Percentiles rank a stretch among this genome's conserved stretches.
These are phyloP conservation scores for Paramormyrops kingsleyae DNA, from an alignment of 2,113 vertebrate species.

Conservation along the genomic window DNA sequence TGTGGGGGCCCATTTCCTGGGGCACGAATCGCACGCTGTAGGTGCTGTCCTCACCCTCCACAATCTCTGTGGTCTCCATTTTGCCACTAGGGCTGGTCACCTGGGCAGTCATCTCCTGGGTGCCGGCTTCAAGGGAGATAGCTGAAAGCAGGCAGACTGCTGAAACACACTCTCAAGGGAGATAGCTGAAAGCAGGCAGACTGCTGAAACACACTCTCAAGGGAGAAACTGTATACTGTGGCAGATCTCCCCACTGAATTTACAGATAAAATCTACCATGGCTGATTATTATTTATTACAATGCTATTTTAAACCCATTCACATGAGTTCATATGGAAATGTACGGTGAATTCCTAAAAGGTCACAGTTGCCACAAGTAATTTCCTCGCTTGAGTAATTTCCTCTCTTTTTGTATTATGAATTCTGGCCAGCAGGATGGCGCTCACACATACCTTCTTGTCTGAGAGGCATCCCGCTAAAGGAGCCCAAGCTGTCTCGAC, in stretches of 20 bases:
- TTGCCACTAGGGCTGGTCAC: conserved; percentile 88
- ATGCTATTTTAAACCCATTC: neutral
- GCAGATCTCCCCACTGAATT: neutral
- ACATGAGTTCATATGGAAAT: neutral
- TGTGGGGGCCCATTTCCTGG: conserved; percentile 83
- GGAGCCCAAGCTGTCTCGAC: conserved; percentile 77
- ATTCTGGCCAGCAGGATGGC: neutral
- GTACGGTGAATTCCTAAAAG: neutral
- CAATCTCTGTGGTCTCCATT: conserved; percentile 75
- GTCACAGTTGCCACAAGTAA: neutral
- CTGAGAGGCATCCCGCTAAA: conserved; percentile 70
- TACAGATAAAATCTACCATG: neutral
- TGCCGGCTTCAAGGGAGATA: conserved; percentile 65
- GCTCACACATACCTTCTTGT: conserved; percentile 68
- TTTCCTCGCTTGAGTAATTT: neutral
- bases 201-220: neutral
- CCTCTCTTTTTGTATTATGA: neutral
- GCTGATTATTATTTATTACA: neutral
- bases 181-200: neutral
- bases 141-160: neutral
- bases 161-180: neutral
- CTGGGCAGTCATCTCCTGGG: conserved; percentile 82
- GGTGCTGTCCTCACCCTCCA: conserved; percentile 81
- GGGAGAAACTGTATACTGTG: neutral
- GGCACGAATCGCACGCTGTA: conserved; percentile 90